Evolutionary conservation across 2,113 vertebrate genomes (phyloP).

Genomic region (Oncorhynchus masou): DNA sequence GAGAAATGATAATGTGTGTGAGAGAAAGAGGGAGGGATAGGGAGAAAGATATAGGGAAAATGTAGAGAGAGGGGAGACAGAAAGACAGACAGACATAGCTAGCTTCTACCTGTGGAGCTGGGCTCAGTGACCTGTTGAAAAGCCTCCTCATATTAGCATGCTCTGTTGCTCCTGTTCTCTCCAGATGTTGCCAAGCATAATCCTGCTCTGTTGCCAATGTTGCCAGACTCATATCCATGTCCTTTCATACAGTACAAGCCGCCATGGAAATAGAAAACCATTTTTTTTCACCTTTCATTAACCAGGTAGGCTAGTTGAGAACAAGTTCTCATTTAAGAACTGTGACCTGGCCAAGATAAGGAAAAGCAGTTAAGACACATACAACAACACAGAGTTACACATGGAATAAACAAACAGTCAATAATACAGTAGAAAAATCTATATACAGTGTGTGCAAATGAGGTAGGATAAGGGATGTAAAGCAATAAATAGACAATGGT

Average conservation of each 20-base stretch:
- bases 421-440: too few species aligned
- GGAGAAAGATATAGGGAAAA: background rate
- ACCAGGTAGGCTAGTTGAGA: too few species aligned
- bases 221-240: background rate
- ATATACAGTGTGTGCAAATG: too few species aligned
- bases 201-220: constrained; percentile 45
- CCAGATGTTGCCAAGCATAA: constrained; percentile 49
- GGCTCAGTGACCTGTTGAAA: constrained; percentile 55
- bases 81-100: background rate
- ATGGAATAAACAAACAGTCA: too few species aligned
- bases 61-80: background rate
- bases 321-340: too few species aligned
- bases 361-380: too few species aligned
- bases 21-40: background rate
- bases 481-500: too few species aligned
- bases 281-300: too few species aligned
- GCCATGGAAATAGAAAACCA: too few species aligned
- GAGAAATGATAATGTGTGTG: background rate
- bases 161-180: constrained; percentile 36
- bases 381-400: too few species aligned
- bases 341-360: too few species aligned
- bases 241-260: background rate
- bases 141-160: constrained; percentile 39
- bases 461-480: too few species aligned
- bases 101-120: constrained; percentile 36